phyloP scores from a whole-genome alignment of 2,113 vertebrate species.

The Anoplopoma fimbria region DNA sequence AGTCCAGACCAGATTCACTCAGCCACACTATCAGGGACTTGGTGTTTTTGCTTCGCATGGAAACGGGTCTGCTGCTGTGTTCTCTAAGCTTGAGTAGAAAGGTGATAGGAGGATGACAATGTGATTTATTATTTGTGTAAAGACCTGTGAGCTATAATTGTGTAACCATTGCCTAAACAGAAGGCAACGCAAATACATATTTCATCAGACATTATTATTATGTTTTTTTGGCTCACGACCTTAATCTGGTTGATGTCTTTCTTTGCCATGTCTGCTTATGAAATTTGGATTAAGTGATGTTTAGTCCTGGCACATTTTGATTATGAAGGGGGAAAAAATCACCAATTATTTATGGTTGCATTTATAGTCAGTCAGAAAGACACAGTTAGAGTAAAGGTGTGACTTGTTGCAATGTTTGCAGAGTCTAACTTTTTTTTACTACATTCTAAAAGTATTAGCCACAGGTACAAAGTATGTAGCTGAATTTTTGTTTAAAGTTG shows the following conservation, averaged over 20 bases:
- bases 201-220: background rate
- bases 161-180: background rate
- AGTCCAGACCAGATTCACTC: conserved; percentile 41
- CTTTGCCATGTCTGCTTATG: background rate
- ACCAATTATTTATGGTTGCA: background rate
- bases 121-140: background rate
- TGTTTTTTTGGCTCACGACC: background rate
- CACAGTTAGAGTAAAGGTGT: background rate
- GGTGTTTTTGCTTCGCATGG: conserved; percentile 2
- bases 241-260: background rate
- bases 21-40: background rate
- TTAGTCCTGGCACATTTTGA: background rate
- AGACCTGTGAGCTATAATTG: background rate
- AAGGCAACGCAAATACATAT: background rate
- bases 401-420: background rate
- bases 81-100: conserved; percentile 7
- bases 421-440: background rate
- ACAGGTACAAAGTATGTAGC: background rate
- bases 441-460: background rate
- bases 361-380: background rate
- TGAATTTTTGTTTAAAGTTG: background rate
- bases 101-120: background rate
- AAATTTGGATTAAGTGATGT: background rate
- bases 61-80: background rate
- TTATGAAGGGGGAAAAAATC: background rate